Evolutionary conservation across 2,888 invertebrate species (phyloP).

Genomic region (Nephrotoma appendiculata): DNA sequence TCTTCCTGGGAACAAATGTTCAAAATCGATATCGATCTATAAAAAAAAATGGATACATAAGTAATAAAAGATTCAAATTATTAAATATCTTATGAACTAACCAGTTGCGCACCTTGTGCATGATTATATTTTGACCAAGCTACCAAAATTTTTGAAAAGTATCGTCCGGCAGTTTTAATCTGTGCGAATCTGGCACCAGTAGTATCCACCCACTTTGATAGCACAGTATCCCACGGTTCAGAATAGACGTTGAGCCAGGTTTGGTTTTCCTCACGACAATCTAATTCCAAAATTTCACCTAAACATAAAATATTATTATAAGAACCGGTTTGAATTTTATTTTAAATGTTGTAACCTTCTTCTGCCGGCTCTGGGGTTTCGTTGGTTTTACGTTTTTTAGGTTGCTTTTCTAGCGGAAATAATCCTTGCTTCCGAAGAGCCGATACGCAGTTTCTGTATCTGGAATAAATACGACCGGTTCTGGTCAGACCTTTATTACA

Average conservation of each 20-base stretch:
- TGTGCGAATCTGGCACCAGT: too few relatives aligned
- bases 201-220: too few relatives aligned
- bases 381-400: background rate
- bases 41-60: too few relatives aligned
- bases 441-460: background rate
- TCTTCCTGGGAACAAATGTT: too few relatives aligned
- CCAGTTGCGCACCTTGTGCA: too few relatives aligned
- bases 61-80: too few relatives aligned
- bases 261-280: background rate
- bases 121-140: too few relatives aligned
- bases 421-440: background rate
- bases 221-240: background rate
- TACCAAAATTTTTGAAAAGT: too few relatives aligned
- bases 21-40: too few relatives aligned
- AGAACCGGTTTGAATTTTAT: background rate
- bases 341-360: background rate
- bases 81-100: too few relatives aligned
- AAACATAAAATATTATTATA: background rate
- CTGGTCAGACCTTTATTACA: background rate
- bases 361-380: background rate
- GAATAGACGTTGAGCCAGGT: background rate
- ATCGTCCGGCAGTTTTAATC: too few relatives aligned
- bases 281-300: background rate
- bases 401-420: background rate
- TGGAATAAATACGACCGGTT: background rate